Evolutionary conservation across 2,797 vertebrate species (phyloP), one percentile per base, ranked within the genome.

Genomic region (Sebastolobus altivelis): DNA sequence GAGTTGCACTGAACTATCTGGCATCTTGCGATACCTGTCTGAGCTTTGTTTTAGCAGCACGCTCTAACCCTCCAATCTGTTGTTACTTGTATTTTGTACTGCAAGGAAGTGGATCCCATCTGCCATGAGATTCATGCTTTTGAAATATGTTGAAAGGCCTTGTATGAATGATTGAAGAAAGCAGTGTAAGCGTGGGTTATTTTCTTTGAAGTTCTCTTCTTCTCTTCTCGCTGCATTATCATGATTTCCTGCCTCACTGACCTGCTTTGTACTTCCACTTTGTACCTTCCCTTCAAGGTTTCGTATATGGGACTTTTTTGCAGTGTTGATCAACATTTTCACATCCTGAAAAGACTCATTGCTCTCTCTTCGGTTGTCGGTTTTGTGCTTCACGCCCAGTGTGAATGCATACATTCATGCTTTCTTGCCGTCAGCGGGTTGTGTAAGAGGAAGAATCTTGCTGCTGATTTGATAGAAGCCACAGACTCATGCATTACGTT

Each of bases 301-400:
- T 59, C 70, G 46, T 85, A 33, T 31, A 14, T 66, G 12, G 52
- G 13, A 11, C 6, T 20, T 76, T 84, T 76, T 55, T 75, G 69
- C 61, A 43, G 13, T 18, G 33, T 16, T 49, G 49, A 35, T 70
- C 14, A 68, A 75, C 73, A 68, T 75, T 74, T 87, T 85, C 81
- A 88, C 84, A 88, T 89, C 82, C 75, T 66, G 25, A 49, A 71
- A 65, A 49, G 56, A 54, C 38, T 8, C 18, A 3, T 74, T 80
- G 55, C 76, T 66, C 63, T 12, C 52, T 38, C 25, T 72, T 4
- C 14, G 56, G 65, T 76, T 43, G 77, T 73, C n/a, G 22, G 56
- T 22, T 16, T 8, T 20, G 27, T 27, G 54, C 14, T 49, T 72
- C 54, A 66, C 78, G 4, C 87, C 83, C 72, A 59, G 58, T 38